Conservation (phyloP, 2,888 invertebrate genomes). For the Dryobotodes eremita region DNA sequence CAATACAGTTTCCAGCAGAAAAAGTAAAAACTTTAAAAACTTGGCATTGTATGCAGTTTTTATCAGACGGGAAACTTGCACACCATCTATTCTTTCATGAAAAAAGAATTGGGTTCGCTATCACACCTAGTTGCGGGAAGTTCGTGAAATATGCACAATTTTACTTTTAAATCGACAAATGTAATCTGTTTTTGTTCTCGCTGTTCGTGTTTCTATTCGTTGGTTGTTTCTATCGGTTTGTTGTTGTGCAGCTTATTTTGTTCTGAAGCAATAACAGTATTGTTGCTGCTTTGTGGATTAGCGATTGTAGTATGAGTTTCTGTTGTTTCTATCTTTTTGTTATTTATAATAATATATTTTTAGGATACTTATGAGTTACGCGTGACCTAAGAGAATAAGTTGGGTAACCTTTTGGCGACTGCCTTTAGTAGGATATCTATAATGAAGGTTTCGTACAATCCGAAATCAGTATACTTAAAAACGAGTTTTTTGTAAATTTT, state of each 20-base stretch:
- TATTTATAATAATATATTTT: not conserved
- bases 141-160: constrained; percentile 63
- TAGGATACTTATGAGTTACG: not conserved
- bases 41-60: constrained; percentile 67
- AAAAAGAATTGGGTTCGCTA: constrained; percentile 56
- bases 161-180: constrained; percentile 68
- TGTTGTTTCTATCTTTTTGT: constrained; percentile 22
- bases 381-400: no score
- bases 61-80: constrained; percentile 60
- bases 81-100: constrained; percentile 64
- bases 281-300: constrained; percentile 40
- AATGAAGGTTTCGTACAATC: not conserved
- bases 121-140: constrained; percentile 66
- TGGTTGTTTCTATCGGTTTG: constrained; percentile 39
- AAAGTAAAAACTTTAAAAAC: constrained; percentile 63
- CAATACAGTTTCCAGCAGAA: constrained; percentile 61
- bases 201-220: constrained; percentile 33
- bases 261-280: constrained; percentile 34
- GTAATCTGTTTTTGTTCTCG: constrained; percentile 59
- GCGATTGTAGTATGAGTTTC: constrained; percentile 8
- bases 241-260: constrained; percentile 45
- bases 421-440: not conserved
- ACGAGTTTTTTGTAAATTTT: not conserved
- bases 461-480: not conserved
- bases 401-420: not conserved